Percentiles rank a stretch among this genome's conserved stretches.
Conservation (phyloP, 2,888 invertebrate genomes). For the Thecocarcelia acutangulata region DNA sequence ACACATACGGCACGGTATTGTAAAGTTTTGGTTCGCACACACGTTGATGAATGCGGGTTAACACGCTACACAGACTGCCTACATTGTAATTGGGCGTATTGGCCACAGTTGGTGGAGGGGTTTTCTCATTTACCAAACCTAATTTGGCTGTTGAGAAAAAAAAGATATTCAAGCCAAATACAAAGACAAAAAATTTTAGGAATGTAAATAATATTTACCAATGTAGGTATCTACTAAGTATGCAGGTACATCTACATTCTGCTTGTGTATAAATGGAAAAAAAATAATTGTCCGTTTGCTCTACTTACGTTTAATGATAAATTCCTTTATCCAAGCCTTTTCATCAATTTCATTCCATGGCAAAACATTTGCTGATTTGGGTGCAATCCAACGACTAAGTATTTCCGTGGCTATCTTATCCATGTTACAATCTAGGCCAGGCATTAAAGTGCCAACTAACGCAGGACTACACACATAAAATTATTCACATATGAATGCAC, state of each 20-base stretch:
- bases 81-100: conserved; percentile 71
- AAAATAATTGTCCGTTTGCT: conserved; percentile 15
- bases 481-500: conserved; percentile 30
- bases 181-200: background rate
- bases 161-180: conserved; percentile 13
- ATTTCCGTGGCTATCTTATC: conserved; percentile 82
- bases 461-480: conserved; percentile 80
- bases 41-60: conserved; percentile 75
- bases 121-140: background rate
- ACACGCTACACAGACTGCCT: conserved; percentile 75
- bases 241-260: too few relatives aligned
- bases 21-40: conserved; percentile 73
- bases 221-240: too few relatives aligned
- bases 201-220: too few relatives aligned
- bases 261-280: background rate
- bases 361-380: conserved; percentile 74
- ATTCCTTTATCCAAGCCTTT: conserved; percentile 80
- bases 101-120: conserved; percentile 24
- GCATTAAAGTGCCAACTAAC: conserved; percentile 83
- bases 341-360: conserved; percentile 82
- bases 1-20: conserved; percentile 77
- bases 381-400: conserved; percentile 82
- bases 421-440: conserved; percentile 82
- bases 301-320: conserved; percentile 74
- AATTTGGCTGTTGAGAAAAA: conserved; percentile 24